Base-by-base conservation (phyloP, 2,113 vertebrate genomes). In the Rhinichthys klamathensis region DNA sequence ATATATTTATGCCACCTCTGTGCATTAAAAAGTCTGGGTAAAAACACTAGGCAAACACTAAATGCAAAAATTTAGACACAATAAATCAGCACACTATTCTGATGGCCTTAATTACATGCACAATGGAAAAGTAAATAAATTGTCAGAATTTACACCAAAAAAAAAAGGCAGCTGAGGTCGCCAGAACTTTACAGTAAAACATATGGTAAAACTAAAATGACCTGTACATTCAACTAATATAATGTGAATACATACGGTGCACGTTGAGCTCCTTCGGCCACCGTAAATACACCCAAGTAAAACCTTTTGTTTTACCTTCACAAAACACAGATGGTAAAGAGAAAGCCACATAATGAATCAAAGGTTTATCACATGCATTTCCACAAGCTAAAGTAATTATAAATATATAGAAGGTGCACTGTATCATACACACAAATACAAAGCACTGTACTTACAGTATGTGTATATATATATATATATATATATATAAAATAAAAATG, bases 11-110 rank as follows among this genome's bases (percentile, higher is more conserved):
- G 69, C 21, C 10, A 2, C 35, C 32, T 72, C 69, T 72, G 21
- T 72, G 69, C 38, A 25, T 72, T 44, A 72, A 72, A 72, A 72
- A 3, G 69, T 41, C 10, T 72, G 35, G 21, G 69, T 72, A 72
- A 44, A 73, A 73, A 11, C 69, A 73, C 38, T 72, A 11, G 0
- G 11, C 69, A 44, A 72, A 72, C 35, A 23, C 4, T 72, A 72
- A 44, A 72, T 44, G 10, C 5, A 23, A 44, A 6, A n/a, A 46
- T 70, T 70, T 70, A n/a, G 11, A 44, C 56, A 58, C 12, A n/a
- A 73, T 35, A 44, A 73, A 44, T 7, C 23, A 7, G 4, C n/a
- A 44, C 38, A 41, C 38, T 23, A n/a, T n/a, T n/a, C 69, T 11
- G 23, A 25, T 73, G 23, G 69, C 69, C 11, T 44, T 44, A 73